Evolutionary conservation across 1,140 invertebrate genomes (phyloP), one percentile per base, ranked within the genome.

Genomic region (Leptonema lineaticorne): DNA sequence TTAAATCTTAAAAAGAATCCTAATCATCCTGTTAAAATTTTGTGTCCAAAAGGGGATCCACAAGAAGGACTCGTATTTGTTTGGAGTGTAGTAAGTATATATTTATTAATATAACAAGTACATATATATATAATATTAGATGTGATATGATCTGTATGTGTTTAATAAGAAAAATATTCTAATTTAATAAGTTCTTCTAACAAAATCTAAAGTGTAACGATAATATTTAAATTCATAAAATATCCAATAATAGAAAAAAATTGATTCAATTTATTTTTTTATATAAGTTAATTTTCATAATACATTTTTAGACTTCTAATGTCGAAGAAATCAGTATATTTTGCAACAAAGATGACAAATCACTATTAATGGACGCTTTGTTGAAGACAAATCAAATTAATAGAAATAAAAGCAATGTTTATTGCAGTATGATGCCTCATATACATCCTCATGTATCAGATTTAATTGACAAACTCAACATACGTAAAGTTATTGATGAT

Each of bases 351-450:
- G 60, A 63, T 4, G 60, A 63, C 24, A 16, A 20, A 4, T 41
- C 60, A n/a, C 41, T 30, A 26, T 18, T 63, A 26, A 46, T 46
- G 16, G 20, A 45, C n/a, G 60, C 60, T 26, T 22, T 63, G 5
- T 4, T 45, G 20, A 46, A 63, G n/a, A 45, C 30, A 3, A 63
- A 46, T n/a, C 2, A 2, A 18, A 45, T 63, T 9, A 26, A 60
- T n/a, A 24, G 58, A 27, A 16, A 2, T 14, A 20, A 60, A 18
- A 5, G 24, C 18, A 29, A 24, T 30, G 14, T 60, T 8, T 28
- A 24, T 22, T 60, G 58, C 27, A 14, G 58, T 30, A 18, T 60
- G 7, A 60, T 33, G 20, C 5, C 45, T 5, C 4, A 48, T 8
- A 48, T 48, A 48, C 16, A 48, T 16, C 16, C 14, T 16, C 45